Evolutionary conservation across 2,888 invertebrate genomes (phyloP).

Genomic region (Watsonalla binaria): DNA sequence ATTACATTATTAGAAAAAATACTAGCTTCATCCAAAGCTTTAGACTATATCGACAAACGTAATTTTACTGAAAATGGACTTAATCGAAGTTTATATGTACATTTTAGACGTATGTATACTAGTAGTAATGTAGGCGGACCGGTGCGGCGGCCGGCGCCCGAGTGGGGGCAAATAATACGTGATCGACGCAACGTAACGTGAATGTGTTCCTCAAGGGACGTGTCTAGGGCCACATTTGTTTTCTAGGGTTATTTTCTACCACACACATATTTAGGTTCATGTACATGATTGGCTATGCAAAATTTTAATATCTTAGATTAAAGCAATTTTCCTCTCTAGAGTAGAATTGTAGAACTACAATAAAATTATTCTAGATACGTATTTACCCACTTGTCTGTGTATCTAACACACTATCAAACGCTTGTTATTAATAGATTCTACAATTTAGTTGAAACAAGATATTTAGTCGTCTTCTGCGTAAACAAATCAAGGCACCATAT

Average conservation of each 20-base stretch:
- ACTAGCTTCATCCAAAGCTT: not conserved
- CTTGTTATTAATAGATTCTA: not conserved
- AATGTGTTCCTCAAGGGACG: constrained; percentile 13
- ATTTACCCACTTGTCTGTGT: not conserved
- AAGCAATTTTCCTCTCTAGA: no score
- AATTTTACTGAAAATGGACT: not conserved
- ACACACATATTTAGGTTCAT: no score
- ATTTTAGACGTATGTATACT: not conserved
- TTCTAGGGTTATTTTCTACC: not conserved
- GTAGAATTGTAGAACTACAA: no score
- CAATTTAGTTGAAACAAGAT: no score
- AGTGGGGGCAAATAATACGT: constrained; percentile 24
- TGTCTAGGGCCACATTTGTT: constrained; percentile 7
- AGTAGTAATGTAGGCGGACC: not conserved
- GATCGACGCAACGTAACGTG: constrained; percentile 22
- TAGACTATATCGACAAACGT: not conserved
- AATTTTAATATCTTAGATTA: no score
- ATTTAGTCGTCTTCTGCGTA: not conserved
- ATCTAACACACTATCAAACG: no score
- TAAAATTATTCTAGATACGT: no score
- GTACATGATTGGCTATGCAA: no score
- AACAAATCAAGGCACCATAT: no score
- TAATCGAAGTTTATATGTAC: no score
- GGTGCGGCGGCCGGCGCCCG: not conserved
- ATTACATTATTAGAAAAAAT: not conserved